Evolutionary conservation across 2,888 invertebrate genomes (phyloP), one percentile per base, ranked within the genome.

Genomic region (Cylloceria caligata): DNA sequence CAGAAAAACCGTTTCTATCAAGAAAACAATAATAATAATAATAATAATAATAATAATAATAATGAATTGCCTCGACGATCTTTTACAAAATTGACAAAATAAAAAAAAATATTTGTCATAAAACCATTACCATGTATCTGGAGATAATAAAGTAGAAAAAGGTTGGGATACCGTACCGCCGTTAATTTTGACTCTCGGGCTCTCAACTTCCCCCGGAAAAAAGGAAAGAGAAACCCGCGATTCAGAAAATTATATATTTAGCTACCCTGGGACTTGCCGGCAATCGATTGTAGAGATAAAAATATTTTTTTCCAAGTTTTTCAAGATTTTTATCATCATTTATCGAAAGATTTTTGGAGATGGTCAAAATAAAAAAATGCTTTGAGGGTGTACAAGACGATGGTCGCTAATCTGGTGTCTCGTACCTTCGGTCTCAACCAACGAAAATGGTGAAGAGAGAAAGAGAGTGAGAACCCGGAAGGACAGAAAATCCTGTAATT

Each of bases 401-500:
- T 9, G 24, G 24, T 64, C 34, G 55, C 60, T 67, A 81, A 68
- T 72, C 60, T 62, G 67, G 52, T 57, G n/a, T 60, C 67, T 62
- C 60, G 52, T 24, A 67, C 24, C 57, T 21, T 27, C 11, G 7
- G 34, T 36, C 57, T 52, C 21, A 34, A 65, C 16, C 11, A 21
- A 42, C 47, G 47, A 39, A 69, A 49, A 42, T 30, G 24, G 7
- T 16, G 55, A 27, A 57, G 60, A 60, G 1, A 47, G 47, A 49
- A 24, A n/a, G n/a, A n/a, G n/a, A n/a, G n/a, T n/a, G 3, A 47
- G 30, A 24, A 21, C 36, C 9, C 52, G 5, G 36, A 62, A 71
- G 60, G 55, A 39, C 60, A 42, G 76, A 85, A 84, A 85, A 84
- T 83, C 78, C 80, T 69, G 72, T 83, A 84, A 84, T 86, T 81